Conservation (phyloP, 2,113 vertebrate genomes). For the Anarhynchus alexandrinus region DNA sequence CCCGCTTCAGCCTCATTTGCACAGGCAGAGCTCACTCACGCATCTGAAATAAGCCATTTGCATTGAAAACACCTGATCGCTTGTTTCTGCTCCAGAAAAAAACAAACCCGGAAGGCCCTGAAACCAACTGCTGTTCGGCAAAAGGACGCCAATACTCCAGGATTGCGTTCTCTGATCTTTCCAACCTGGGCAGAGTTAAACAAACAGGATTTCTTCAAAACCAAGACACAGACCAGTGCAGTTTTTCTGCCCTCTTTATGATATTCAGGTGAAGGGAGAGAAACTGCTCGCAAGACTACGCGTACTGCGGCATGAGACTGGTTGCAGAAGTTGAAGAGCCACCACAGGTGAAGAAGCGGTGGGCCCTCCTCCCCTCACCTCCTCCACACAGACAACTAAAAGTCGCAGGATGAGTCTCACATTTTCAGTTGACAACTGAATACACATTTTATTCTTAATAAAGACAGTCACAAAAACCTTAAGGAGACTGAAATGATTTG, state of each 20-base stretch:
- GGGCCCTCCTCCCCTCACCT: neutral
- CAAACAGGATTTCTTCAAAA: neutral
- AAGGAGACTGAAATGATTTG: neutral
- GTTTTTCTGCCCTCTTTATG: neutral
- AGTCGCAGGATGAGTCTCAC: neutral
- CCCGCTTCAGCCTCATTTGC: neutral
- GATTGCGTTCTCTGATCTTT: neutral
- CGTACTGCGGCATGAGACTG: neutral
- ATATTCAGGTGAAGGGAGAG: neutral
- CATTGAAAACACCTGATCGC: neutral
- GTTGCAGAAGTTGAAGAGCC: neutral
- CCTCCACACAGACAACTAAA: neutral
- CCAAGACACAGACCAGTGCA: neutral
- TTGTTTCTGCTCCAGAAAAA: neutral
- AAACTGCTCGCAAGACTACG: neutral
- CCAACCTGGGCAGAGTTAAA: neutral
- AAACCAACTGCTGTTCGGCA: neutral
- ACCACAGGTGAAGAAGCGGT: slow-evolving; percentile 9
- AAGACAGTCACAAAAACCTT: neutral
- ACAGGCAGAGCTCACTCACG: neutral
- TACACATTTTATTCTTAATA: neutral
- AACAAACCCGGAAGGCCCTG: neutral
- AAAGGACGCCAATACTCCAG: neutral
- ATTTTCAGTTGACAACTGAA: neutral
- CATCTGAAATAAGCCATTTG: neutral